Base-by-base conservation (phyloP, 2,888 invertebrate species). In the Drosophila putrida region DNA sequence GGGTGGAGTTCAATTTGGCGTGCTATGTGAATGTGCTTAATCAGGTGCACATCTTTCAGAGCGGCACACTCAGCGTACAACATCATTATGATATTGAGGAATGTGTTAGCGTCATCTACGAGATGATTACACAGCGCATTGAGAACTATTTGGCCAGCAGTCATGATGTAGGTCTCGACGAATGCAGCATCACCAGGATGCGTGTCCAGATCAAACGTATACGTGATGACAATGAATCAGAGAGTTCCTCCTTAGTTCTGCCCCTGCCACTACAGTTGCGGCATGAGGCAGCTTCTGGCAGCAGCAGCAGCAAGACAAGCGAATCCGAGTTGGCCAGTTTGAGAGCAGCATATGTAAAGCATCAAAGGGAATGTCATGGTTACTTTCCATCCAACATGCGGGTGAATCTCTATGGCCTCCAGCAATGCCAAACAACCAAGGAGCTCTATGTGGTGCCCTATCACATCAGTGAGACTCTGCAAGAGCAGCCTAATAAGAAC, bases 71-170 rank as follows among this genome's bases (percentile, higher is more conserved):
- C 4, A 10, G 11, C 4, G 70, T 83, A 2, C 66, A 72, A 0
- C 80, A 83, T 69, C 82, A 83, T 39, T 84, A 49, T 9, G 84
- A 84, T 11, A 80, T 83, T 6, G 84, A 83, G 13, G 76, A 82
- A 41, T 69, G 68, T 8, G 80, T 83, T 3, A 57, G 60, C 25
- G 70, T 80, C n/a, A 55, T 84, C 49, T 82, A 74, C 20, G 80
- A 82, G 36, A 72, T 84, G 72, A 55, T 83, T 6, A 80, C 70
- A 36, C 66, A 80, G 44, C 73, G 82, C 41, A 79, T 84, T 5
- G 38, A 71, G n/a, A 78, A 82, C 27, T 84, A 80, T 35, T 43
- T 84, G 2, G 43, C 51, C 57, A 61, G 80, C 73, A 68, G 64
- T 13, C 68, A 70, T 6, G 49, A 75, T 6, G 51, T 59, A 0